Conservation (phyloP, 2,113 vertebrate species). For the Mormyrus lacerda region DNA sequence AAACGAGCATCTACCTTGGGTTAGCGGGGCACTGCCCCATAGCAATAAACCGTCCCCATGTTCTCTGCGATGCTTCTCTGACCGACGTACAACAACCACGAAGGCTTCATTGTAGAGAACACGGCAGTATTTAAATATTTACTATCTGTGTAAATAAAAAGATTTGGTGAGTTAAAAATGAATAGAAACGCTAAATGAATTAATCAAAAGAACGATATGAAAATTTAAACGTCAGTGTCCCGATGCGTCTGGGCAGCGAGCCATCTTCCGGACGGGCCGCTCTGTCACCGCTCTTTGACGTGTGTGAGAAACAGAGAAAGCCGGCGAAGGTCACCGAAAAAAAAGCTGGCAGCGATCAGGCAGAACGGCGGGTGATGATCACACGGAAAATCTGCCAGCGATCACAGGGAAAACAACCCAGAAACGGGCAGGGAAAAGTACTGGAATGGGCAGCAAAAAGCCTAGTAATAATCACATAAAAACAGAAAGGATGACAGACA, state of each 20-base stretch:
- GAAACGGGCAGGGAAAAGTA: neutral
- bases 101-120: neutral
- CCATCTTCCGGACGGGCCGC: neutral
- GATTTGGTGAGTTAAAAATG: neutral
- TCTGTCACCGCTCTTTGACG: constrained; percentile 4
- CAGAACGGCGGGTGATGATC: neutral
- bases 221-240: neutral
- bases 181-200: neutral
- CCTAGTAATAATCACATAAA: neutral
- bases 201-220: neutral
- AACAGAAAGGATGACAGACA: neutral
- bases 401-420: neutral
- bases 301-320: constrained; percentile 5
- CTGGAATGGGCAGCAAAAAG: neutral
- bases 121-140: neutral
- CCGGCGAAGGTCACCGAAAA: neutral
- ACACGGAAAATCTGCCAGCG: neutral
- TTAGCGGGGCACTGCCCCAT: neutral
- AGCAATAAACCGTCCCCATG: neutral
- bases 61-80: neutral
- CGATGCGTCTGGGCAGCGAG: neutral
- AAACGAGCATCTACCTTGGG: neutral
- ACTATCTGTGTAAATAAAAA: neutral
- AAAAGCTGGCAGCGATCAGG: constrained; percentile 1
- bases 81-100: neutral